Base-by-base conservation (phyloP, 2,797 vertebrate species). In the Cirrhinus molitorella region DNA sequence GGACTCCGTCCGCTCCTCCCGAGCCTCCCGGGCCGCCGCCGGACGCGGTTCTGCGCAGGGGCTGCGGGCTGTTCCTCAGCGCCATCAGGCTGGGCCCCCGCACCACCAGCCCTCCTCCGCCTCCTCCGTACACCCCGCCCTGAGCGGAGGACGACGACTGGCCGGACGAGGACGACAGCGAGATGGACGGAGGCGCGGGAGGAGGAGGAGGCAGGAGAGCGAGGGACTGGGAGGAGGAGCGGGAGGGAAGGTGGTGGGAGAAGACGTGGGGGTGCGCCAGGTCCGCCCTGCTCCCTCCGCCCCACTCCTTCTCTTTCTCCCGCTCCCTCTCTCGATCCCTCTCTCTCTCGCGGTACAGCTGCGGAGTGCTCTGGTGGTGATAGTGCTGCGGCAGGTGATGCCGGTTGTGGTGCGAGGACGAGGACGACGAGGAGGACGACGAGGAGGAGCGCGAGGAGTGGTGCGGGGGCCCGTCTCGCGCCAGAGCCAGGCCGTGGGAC, bases 21-120 rank as follows among this genome's bases (percentile, higher is more conserved):
- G 94, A 93, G 25, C 94, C 96, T 43, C 96, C 95, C 0, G 94
- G 93, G 11, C 96, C 95, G 8, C 95, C 95, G 0, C 96, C 97
- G 0, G 96, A 96, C 13, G 96, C 96, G 88, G 96, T 97, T 91
- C 96, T 95, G 88, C 96, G 94, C 80, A 97, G 91, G 5, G 96
- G 96, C 89, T 97, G 97, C 85, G 97, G 97, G 93, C 96, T 97
- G 92, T 97, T 97, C 84, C 96, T 95, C 90, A 97, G 93, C 49
- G 96, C 95, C 91, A 96, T 94, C 83, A 96, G 90, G 79, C 93
- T 94, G 19, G 95, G 94, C 19, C 94, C 92, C 0, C 95, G 92
- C 81, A 95, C 94, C 0, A 68, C 94, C 55, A 95, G 89, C n/a
- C 89, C 88, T 16, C 87, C 89, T 23, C 91, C 93, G 0, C 91